These are phyloP conservation scores for Habroteleia sp. DNA, from an alignment of 2,888 invertebrate genomes.

Conservation along the genomic window DNA sequence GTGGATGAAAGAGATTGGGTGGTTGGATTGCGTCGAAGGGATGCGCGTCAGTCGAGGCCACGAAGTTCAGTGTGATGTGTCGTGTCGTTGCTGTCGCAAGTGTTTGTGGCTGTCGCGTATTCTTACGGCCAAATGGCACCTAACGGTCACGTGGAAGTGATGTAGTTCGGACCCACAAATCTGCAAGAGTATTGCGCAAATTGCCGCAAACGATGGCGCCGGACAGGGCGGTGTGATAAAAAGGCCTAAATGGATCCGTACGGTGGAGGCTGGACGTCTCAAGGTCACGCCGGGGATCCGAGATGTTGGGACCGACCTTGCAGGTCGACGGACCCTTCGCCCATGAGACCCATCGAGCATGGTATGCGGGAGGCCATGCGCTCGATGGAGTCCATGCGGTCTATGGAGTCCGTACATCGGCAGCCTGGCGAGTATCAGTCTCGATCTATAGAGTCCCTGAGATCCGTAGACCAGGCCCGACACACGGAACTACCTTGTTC, in stretches of 20 bases:
- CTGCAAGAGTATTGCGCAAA: conserved; percentile 25
- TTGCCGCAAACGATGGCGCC: conserved; percentile 70
- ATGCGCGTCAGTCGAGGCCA: conserved; percentile 81
- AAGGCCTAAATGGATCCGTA: conserved; percentile 81
- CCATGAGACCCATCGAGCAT: conserved; percentile 78
- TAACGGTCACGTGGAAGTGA: conserved; percentile 39
- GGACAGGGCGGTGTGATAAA: conserved; percentile 74
- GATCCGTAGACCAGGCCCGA: conserved; percentile 66
- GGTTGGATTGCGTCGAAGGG: conserved; percentile 78
- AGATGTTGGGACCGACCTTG: conserved; percentile 79
- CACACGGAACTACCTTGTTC: conserved; percentile 69
- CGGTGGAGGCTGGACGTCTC: conserved; percentile 80
- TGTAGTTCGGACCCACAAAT: conserved; percentile 17
- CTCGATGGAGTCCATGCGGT: conserved; percentile 79
- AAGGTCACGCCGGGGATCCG: conserved; percentile 72
- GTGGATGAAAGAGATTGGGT: conserved; percentile 68
- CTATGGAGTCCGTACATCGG: conserved; percentile 76
- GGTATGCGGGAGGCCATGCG: conserved; percentile 77
- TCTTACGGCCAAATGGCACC: conserved; percentile 42
- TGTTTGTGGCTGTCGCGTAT: conserved; percentile 38
- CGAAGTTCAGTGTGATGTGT: conserved; percentile 81
- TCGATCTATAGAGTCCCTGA: conserved; percentile 73
- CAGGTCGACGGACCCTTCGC: conserved; percentile 78
- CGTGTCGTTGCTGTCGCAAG: conserved; percentile 73
- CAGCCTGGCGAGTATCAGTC: conserved; percentile 71